These are phyloP conservation scores for Polymixis flavicincta DNA, from an alignment of 2,888 invertebrate genomes.

Conservation along the genomic window DNA sequence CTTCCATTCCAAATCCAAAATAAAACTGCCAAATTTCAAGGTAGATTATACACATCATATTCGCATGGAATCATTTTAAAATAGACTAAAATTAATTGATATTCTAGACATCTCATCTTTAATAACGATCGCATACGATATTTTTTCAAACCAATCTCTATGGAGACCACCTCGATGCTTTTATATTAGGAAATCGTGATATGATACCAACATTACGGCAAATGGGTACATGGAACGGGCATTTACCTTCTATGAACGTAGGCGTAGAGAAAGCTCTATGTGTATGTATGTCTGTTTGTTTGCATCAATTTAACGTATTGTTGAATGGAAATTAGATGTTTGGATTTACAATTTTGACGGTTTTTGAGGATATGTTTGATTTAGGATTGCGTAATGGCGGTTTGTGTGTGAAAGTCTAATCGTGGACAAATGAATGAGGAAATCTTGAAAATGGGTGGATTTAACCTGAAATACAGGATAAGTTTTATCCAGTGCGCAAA, in stretches of 20 bases:
- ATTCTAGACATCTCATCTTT: slow-evolving; percentile 48
- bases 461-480: background rate
- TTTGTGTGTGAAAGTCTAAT: background rate
- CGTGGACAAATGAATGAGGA: no score
- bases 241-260: slow-evolving; percentile 61
- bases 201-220: slow-evolving; percentile 71
- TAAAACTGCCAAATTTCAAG: background rate
- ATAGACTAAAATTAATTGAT: slow-evolving; percentile 42
- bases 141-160: slow-evolving; percentile 37
- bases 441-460: background rate
- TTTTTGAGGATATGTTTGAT: slow-evolving; percentile 15
- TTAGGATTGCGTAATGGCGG: slow-evolving; percentile 21
- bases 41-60: background rate
- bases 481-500: no score
- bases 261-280: slow-evolving; percentile 54
- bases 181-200: slow-evolving; percentile 70
- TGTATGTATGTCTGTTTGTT: slow-evolving; percentile 53
- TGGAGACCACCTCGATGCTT: slow-evolving; percentile 67
- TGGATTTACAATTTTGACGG: slow-evolving; percentile 25
- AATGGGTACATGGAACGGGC: slow-evolving; percentile 69
- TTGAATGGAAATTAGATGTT: slow-evolving; percentile 57
- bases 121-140: slow-evolving; percentile 30
- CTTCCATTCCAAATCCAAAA: background rate
- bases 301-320: slow-evolving; percentile 61
- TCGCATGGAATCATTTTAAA: slow-evolving; percentile 9